Percentiles rank a stretch among this genome's conserved stretches.
Evolutionary conservation across 2,797 vertebrate species (phyloP).

Genomic region (Valencia hispanica): DNA sequence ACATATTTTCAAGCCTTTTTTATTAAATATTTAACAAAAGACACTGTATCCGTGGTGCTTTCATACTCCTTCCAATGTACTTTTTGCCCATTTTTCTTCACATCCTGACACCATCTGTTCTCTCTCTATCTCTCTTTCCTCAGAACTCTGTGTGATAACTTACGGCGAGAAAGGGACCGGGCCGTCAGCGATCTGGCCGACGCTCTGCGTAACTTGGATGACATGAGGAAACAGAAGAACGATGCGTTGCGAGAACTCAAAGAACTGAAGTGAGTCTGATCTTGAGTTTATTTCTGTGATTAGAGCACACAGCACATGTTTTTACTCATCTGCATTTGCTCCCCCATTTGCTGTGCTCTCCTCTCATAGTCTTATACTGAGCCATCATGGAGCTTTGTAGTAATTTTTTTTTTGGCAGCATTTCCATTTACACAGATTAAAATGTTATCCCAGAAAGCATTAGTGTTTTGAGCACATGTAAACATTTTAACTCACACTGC

Average conservation of each 20-base stretch:
- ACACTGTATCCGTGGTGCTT: neutral
- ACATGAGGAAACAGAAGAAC: conserved; percentile 97
- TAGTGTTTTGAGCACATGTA: conserved; percentile 56
- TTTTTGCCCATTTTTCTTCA: neutral
- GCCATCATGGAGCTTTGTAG: conserved; percentile 41
- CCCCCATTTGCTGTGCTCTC: neutral
- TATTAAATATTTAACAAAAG: neutral
- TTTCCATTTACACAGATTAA: conserved; percentile 64
- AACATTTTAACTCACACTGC: conserved; percentile 28
- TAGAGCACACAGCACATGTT: too few relatives aligned
- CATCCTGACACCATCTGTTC: conserved; percentile 3
- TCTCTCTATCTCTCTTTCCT: neutral
- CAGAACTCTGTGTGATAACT: conserved; percentile 95
- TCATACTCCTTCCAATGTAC: neutral
- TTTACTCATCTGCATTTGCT: neutral
- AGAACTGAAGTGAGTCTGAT: conserved; percentile 88
- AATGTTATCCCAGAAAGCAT: conserved; percentile 63
- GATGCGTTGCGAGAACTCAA: conserved; percentile 91
- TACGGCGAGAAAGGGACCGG: conserved; percentile 92
- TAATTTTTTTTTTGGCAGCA: conserved; percentile 34
- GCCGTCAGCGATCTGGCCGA: conserved; percentile 95
- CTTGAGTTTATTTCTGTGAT: neutral
- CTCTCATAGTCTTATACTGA: conserved; percentile 44
- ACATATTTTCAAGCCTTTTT: neutral
- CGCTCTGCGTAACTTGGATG: conserved; percentile 93